Conservation (phyloP, 2,113 vertebrate species). For the Myanophis thanlyinensis region DNA sequence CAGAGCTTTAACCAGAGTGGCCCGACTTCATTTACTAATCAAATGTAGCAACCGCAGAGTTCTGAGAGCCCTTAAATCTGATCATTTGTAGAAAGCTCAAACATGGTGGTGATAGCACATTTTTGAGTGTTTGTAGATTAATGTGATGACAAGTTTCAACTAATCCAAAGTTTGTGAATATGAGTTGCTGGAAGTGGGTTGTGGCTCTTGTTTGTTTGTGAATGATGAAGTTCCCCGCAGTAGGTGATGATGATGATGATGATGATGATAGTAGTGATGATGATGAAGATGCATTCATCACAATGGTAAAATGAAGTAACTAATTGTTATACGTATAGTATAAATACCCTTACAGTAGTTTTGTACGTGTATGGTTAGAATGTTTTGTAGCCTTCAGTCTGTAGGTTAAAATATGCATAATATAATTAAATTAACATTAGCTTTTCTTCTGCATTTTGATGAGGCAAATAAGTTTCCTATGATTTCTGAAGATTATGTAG, state of each 20-base stretch:
- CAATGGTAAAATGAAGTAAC: slow-evolving; percentile 59
- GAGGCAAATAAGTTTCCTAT: slow-evolving; percentile 67
- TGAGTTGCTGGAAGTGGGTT: slow-evolving; percentile 46
- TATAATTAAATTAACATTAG: slow-evolving; percentile 60
- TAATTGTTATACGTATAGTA: slow-evolving; percentile 71
- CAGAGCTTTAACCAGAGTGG: slow-evolving; percentile 73
- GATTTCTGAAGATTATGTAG: slow-evolving; percentile 66
- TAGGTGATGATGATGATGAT: slow-evolving; percentile 23
- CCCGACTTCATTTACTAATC: slow-evolving; percentile 86
- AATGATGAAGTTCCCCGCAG: slow-evolving; percentile 54
- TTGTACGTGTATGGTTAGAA: slow-evolving; percentile 69
- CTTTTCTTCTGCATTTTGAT: slow-evolving; percentile 74
- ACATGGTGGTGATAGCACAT: slow-evolving; percentile 51
- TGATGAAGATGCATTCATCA: slow-evolving; percentile 34
- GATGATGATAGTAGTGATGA: slow-evolving; percentile 23
- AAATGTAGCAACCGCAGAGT: slow-evolving; percentile 74
- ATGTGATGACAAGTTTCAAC: slow-evolving; percentile 41
- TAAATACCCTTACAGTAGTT: slow-evolving; percentile 71
- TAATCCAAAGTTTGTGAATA: slow-evolving; percentile 37
- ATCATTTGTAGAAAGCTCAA: slow-evolving; percentile 47
- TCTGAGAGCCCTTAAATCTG: slow-evolving; percentile 35
- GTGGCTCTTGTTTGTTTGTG: slow-evolving; percentile 51
- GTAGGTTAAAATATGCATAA: slow-evolving; percentile 70
- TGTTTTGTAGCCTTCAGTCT: slow-evolving; percentile 70
- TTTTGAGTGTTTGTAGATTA: slow-evolving; percentile 61